phyloP scores from a whole-genome alignment of 2,797 vertebrate species.

The Salmo trutta region DNA sequence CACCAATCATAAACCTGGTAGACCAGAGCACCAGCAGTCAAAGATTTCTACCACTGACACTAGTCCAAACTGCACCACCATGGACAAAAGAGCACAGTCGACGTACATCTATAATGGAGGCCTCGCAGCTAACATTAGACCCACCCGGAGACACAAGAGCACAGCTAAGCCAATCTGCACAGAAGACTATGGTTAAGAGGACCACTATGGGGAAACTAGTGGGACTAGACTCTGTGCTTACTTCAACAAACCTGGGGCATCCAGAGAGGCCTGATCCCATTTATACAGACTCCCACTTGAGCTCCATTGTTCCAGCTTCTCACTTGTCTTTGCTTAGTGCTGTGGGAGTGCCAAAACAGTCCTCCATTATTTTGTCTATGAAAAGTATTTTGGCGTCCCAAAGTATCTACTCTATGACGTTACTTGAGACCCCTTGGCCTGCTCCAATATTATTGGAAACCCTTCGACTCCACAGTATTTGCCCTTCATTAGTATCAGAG shows the following conservation, averaged over 20 bases:
- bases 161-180: not conserved
- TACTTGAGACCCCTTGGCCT: not conserved
- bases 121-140: not conserved
- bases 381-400: not conserved
- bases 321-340: not conserved
- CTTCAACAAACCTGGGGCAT: not conserved
- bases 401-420: not conserved
- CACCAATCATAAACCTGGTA: not conserved
- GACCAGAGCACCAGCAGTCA: not conserved
- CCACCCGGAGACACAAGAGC: not conserved
- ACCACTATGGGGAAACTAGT: not conserved
- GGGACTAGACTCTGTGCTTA: not conserved
- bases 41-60: not conserved
- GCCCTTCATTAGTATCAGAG: constrained; percentile 19
- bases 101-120: not conserved
- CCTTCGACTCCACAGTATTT: constrained; percentile 15
- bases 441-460: constrained; percentile 9
- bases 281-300: not conserved
- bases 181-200: not conserved
- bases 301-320: not conserved
- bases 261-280: not conserved
- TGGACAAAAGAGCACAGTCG: not conserved
- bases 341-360: not conserved
- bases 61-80: not conserved
- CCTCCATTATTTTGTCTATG: not conserved